Evolutionary conservation across 2,797 vertebrate genomes (phyloP), one percentile per base, ranked within the genome.

Genomic region (Lithobates sylvaticus): DNA sequence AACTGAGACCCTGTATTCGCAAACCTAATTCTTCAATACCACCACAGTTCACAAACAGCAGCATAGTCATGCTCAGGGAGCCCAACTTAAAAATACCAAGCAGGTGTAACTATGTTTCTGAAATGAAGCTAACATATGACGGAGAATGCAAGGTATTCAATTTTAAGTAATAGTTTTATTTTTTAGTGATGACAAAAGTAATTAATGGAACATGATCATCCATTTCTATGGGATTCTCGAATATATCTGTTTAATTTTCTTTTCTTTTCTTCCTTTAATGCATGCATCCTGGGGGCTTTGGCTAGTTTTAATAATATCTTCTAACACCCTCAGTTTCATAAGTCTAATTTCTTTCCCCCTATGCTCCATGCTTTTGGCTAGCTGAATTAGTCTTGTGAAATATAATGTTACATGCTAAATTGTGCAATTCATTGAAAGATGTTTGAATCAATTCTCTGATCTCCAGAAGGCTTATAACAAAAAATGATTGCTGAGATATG

Each of bases 351-450:
- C 54, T n/a, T 26, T 70, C 42, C 78, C 78, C 67, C 67, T 54
- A 80, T 67, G 69, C 29, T 34, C 78, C 67, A 54, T 80, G 27
- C 68, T 54, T 80, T 80, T 34, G 44, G 32, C 78, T 71, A 58
- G 44, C 54, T 80, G 65, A 80, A 80, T 80, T 80, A 71, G 78
- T 71, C 70, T 80, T 54, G 42, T 29, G 44, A 80, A 80, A 80
- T 80, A 80, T 70, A 80, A 80, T 71, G 67, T 68, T 54, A 47
- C 67, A 10, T 71, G 78, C 67, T 70, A 80, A 80, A 71, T 68
- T 71, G 67, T 54, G 67, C 42, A 80, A 36, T 80, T 80, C 67
- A 71, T 54, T 80, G 67, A 80, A 80, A 80, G 47, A 47, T 70
- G 29, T 58, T 80, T 54, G 67, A 80, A 80, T 71, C 78, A 23